Base-by-base conservation (phyloP, 2,888 invertebrate species). In the Ornithoptera alexandrae region DNA sequence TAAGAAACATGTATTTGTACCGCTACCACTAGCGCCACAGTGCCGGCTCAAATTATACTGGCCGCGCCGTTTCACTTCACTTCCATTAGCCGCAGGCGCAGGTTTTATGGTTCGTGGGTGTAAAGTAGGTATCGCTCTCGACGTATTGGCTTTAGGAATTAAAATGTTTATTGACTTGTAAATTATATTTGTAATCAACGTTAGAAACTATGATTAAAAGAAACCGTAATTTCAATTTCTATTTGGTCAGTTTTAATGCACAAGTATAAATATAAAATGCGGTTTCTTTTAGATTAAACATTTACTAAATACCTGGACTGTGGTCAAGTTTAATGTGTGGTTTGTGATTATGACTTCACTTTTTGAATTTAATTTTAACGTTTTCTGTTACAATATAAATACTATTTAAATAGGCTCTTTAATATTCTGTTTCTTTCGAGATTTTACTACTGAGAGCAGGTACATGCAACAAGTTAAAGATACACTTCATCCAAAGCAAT, bases 21-120 rank as follows among this genome's bases (percentile, higher is more conserved):
- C 46, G 61, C 61, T 36, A 67, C 70, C 53, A 70, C 70, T 73
- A 77, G 80, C 78, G 79, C 79, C 61, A 65, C 72, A 65, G 64
- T 69, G 66, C 72, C 68, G 73, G 84, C 58, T 83, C 84, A 76
- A 72, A 71, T 70, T 79, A 77, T 62, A 71, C 42, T 84, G 85
- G 67, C 50, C 74, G 68, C 71, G 76, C 81, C 79, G 81, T 89
- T 88, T 88, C 87, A 83, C 88, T 82, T 82, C 73, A 83, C 87
- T 87, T 85, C 87, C 87, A 86, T 83, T 74, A 75, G 87, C 89
- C 86, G 73, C 74, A 72, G 86, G 89, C 87, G 75, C 74, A 75
- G 74, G 78, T 84, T 84, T 84, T 84, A 85, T 83, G 78, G 76
- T 72, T 71, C 72, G 81, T 84, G 83, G 85, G 86, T 85, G 87